These are phyloP conservation scores for Endomychus coccineus DNA, from an alignment of 2,888 invertebrate genomes.

Conservation along the genomic window DNA sequence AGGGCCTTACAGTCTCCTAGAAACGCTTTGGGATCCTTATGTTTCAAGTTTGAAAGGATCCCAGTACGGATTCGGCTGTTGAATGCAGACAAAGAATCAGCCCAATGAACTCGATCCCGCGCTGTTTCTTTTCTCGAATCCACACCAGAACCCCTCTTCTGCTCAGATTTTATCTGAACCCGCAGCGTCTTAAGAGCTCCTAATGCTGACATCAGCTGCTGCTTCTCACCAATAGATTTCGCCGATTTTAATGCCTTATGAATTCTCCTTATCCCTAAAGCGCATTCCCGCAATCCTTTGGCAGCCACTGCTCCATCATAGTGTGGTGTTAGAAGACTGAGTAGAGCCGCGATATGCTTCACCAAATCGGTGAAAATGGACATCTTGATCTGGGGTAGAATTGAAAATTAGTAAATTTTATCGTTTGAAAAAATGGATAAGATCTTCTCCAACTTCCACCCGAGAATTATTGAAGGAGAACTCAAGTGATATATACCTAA, in stretches of 20 bases:
- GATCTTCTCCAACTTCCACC: too few relatives aligned
- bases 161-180: slow-evolving; percentile 4
- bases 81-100: slow-evolving; percentile 12
- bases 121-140: background rate
- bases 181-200: slow-evolving; percentile 7
- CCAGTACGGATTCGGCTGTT: slow-evolving; percentile 12
- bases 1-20: slow-evolving; percentile 14
- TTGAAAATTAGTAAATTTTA: too few relatives aligned
- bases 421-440: too few relatives aligned
- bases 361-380: too few relatives aligned
- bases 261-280: background rate
- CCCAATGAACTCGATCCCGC: slow-evolving; percentile 9
- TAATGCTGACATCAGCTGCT: slow-evolving; percentile 8
- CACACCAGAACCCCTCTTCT: background rate
- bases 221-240: slow-evolving; percentile 12
- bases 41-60: slow-evolving; percentile 12
- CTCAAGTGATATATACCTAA: too few relatives aligned
- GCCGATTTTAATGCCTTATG: background rate
- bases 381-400: too few relatives aligned
- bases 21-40: slow-evolving; percentile 18
- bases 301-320: too few relatives aligned
- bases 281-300: slow-evolving; percentile 1
- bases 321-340: too few relatives aligned
- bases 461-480: too few relatives aligned
- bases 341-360: too few relatives aligned